phyloP scores from a whole-genome alignment of 2,888 invertebrate species.

The Clunio marinus region DNA sequence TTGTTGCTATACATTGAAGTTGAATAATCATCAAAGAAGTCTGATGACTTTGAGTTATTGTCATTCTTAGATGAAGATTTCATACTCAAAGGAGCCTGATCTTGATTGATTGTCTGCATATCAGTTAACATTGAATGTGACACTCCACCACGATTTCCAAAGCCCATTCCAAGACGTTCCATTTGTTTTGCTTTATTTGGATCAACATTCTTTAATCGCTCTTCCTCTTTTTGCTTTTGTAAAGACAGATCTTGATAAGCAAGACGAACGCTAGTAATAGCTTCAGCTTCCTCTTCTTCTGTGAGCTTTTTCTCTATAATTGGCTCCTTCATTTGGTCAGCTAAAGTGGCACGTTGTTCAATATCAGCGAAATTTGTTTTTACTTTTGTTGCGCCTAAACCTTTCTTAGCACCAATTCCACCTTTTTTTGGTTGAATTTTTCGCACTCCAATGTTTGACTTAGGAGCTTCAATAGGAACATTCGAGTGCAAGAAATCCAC shows the following conservation, averaged over 20 bases:
- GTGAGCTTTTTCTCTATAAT: slow-evolving; percentile 45
- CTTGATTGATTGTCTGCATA: slow-evolving; percentile 89
- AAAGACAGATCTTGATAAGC: slow-evolving; percentile 75
- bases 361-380: slow-evolving; percentile 92
- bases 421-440: slow-evolving; percentile 66
- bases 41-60: slow-evolving; percentile 39
- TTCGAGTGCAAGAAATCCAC: slow-evolving; percentile 49
- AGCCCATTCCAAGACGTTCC: slow-evolving; percentile 93
- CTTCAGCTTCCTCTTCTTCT: slow-evolving; percentile 65
- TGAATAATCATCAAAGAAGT: slow-evolving; percentile 48
- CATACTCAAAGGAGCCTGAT: slow-evolving; percentile 55
- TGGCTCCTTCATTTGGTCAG: slow-evolving; percentile 65
- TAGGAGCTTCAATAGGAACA: slow-evolving; percentile 51
- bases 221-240: slow-evolving; percentile 67
- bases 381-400: slow-evolving; percentile 91
- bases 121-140: slow-evolving; percentile 85
- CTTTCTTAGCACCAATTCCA: slow-evolving; percentile 78
- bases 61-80: slow-evolving; percentile 51
- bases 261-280: slow-evolving; percentile 62
- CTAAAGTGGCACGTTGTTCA: slow-evolving; percentile 82
- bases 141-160: slow-evolving; percentile 57
- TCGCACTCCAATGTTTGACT: slow-evolving; percentile 67
- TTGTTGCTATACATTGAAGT: slow-evolving; percentile 44
- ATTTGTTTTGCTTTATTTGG: slow-evolving; percentile 81
- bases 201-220: slow-evolving; percentile 66